These are phyloP conservation scores for Epinotia ramella DNA, from an alignment of 2,888 invertebrate genomes.

Conservation along the genomic window DNA sequence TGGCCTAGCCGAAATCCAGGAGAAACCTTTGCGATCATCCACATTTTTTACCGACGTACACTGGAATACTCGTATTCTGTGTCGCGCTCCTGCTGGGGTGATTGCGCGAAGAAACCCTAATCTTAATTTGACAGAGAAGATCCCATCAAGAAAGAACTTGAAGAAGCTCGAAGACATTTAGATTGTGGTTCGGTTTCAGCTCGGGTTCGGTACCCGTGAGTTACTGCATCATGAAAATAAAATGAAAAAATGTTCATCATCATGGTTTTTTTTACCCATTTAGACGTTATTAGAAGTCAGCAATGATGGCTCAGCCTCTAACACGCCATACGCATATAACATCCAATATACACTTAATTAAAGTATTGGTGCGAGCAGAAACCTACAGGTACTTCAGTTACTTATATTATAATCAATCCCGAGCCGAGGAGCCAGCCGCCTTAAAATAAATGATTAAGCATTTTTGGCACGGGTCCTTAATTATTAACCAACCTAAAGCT, in stretches of 20 bases:
- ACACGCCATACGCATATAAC: background rate
- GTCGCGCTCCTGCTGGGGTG: background rate
- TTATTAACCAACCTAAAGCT: background rate
- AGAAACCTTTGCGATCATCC: too few species aligned
- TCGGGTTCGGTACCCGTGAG: background rate
- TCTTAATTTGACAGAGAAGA: too few species aligned
- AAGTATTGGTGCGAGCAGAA: too few species aligned
- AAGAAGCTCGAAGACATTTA: background rate
- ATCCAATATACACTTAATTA: too few species aligned
- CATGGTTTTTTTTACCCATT: background rate
- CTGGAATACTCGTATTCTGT: background rate
- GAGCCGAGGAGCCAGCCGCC: too few species aligned
- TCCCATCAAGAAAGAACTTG: too few species aligned
- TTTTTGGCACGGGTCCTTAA: background rate
- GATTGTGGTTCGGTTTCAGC: background rate
- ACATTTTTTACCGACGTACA: too few species aligned
- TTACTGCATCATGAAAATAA: background rate
- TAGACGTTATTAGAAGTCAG: background rate
- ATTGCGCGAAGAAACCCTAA: background rate
- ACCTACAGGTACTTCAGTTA: too few species aligned
- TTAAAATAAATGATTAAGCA: background rate
- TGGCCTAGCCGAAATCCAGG: too few species aligned
- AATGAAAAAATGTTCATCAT: too few species aligned
- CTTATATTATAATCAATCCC: too few species aligned
- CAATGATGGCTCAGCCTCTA: background rate